These are phyloP conservation scores for Rhodeus uyekii DNA, from an alignment of 2,797 vertebrate genomes.

Conservation along the genomic window DNA sequence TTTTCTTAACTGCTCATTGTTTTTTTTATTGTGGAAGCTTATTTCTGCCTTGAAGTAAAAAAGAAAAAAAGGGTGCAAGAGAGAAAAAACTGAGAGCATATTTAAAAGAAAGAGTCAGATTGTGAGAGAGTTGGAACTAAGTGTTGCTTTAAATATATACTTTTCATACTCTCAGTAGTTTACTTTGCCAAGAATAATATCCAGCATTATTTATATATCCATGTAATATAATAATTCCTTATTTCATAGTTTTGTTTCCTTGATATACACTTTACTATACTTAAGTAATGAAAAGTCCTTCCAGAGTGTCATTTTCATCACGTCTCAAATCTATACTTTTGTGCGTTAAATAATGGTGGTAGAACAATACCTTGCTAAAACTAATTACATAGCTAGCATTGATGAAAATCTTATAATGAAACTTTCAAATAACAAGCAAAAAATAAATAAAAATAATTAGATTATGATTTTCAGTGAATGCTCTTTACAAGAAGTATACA, in stretches of 20 bases:
- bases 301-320: background rate
- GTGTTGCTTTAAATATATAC: background rate
- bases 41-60: background rate
- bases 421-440: no score
- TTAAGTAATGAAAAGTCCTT: background rate
- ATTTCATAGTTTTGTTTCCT: no score
- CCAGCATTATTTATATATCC: background rate
- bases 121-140: no score
- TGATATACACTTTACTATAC: no score
- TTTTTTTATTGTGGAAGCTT: background rate
- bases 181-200: background rate
- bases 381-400: background rate
- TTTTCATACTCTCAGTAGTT: background rate
- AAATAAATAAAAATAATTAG: no score
- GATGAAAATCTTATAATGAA: no score
- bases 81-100: no score
- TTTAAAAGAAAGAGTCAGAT: background rate
- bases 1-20: slow-evolving; percentile 6
- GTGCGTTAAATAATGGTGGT: background rate
- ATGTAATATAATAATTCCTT: background rate
- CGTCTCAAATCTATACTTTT: no score
- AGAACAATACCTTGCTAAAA: background rate
- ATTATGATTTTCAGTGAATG: no score
- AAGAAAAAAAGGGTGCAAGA: background rate
- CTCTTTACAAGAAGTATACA: no score